phyloP scores from a whole-genome alignment of 23 tunicate genomes.

The Diplosoma virens region DNA sequence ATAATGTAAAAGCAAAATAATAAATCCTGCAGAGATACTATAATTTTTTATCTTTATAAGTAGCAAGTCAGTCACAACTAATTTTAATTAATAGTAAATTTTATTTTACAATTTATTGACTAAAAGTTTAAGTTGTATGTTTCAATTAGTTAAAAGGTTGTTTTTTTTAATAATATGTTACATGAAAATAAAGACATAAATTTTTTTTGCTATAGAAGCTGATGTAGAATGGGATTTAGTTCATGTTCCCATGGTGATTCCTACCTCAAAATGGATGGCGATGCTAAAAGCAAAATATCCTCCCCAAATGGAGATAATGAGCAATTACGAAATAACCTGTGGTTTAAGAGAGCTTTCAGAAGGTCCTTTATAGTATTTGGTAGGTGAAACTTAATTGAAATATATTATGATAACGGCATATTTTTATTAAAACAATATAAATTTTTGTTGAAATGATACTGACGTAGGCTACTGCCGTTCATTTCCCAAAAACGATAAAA shows the following conservation, averaged over 20 bases:
- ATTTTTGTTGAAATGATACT: background rate
- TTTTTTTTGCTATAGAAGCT: conserved; percentile 31
- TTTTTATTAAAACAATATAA: background rate
- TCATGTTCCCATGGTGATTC: conserved; percentile 73
- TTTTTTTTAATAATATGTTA: too few species aligned
- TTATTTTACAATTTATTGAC: too few species aligned
- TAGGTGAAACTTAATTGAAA: background rate
- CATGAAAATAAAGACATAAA: too few species aligned
- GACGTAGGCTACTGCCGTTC: too few species aligned
- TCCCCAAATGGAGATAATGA: conserved; percentile 63
- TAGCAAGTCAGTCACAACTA: too few species aligned
- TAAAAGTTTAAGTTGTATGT: too few species aligned
- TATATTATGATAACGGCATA: background rate
- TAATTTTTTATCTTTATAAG: too few species aligned
- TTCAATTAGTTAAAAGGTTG: too few species aligned
- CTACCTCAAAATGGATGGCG: conserved; percentile 70
- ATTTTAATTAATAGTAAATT: too few species aligned
- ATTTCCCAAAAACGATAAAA: too few species aligned
- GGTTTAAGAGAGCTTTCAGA: conserved; percentile 73
- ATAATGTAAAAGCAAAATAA: too few species aligned
- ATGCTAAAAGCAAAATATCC: conserved; percentile 82
- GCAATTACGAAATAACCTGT: conserved; percentile 54
- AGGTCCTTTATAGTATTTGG: conserved; percentile 79
- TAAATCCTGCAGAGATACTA: too few species aligned
- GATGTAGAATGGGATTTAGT: conserved; percentile 92